Conservation (phyloP, 64 coral and sea anemone genomes). For the Montipora foliosa region DNA sequence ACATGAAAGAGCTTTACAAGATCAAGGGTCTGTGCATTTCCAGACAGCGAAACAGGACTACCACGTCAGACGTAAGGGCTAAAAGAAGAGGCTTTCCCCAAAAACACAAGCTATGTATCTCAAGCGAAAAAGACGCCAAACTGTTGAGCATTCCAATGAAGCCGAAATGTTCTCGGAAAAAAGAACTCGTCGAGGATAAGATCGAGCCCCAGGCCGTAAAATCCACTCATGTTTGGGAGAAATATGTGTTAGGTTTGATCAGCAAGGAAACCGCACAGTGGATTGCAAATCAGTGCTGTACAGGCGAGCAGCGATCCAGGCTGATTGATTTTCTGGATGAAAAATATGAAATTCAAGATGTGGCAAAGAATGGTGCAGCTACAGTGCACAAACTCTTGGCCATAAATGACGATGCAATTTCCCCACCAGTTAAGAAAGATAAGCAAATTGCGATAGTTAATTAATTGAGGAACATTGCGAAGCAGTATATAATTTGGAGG, state of each 20-base stretch:
- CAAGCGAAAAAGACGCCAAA: not conserved
- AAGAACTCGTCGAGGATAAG: not conserved
- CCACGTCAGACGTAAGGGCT: not conserved
- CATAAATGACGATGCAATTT: slow-evolving; percentile 74
- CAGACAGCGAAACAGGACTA: not conserved
- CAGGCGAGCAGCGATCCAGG: slow-evolving; percentile 51
- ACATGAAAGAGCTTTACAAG: slow-evolving; percentile 40
- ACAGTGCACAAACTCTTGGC: slow-evolving; percentile 76
- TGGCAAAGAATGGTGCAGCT: slow-evolving; percentile 26
- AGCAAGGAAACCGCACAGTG: slow-evolving; percentile 90
- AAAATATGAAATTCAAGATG: slow-evolving; percentile 52
- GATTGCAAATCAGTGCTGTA: slow-evolving; percentile 84
- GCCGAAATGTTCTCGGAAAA: not conserved
- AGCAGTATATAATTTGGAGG: not conserved
- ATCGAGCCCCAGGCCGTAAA: not conserved
- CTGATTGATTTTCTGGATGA: slow-evolving; percentile 65
- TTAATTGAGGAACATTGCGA: not conserved
- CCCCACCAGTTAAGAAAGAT: slow-evolving; percentile 29
- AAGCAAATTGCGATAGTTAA: not conserved
- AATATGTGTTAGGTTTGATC: slow-evolving; percentile 71
- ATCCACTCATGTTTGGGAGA: slow-evolving; percentile 72
- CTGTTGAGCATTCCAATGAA: not conserved
- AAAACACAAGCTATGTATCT: slow-evolving; percentile 27
- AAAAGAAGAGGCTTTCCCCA: not conserved
- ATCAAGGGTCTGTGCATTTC: slow-evolving; percentile 28